phyloP scores from a whole-genome alignment of 2,888 invertebrate genomes.

The Zygogramma bicolorata region DNA sequence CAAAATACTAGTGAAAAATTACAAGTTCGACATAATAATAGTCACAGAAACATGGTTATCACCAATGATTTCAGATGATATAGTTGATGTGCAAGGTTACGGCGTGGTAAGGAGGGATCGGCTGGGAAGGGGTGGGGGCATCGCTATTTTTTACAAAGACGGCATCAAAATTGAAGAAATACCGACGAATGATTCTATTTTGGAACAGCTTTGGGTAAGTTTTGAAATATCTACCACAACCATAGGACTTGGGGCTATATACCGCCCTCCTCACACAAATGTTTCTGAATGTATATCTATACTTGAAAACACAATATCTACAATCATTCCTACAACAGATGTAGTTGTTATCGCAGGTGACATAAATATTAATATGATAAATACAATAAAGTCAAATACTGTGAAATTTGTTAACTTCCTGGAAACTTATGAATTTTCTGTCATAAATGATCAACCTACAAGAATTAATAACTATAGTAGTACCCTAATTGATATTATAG shows the following conservation, averaged over 20 bases:
- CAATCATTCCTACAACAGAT: neutral
- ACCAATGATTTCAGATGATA: neutral
- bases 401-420: too few relatives aligned
- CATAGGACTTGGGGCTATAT: neutral
- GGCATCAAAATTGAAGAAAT: neutral
- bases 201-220: conserved; percentile 21
- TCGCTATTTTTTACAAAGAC: conserved; percentile 3
- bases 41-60: conserved; percentile 20
- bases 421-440: conserved; percentile 5
- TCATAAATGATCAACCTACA: conserved; percentile 5
- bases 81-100: neutral
- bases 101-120: conserved; percentile 9
- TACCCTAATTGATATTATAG: neutral
- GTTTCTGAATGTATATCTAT: neutral
- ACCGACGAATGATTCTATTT: neutral
- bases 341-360: conserved; percentile 14
- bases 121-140: neutral
- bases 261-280: conserved; percentile 10
- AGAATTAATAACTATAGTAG: neutral
- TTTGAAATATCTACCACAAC: neutral
- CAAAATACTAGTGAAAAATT: neutral
- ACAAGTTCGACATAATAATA: conserved; percentile 1
- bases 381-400: too few relatives aligned
- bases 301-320: conserved; percentile 1
- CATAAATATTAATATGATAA: too few relatives aligned